Evolutionary conservation across 2,888 invertebrate species (phyloP).

Genomic region (Hypercompe scribonia): DNA sequence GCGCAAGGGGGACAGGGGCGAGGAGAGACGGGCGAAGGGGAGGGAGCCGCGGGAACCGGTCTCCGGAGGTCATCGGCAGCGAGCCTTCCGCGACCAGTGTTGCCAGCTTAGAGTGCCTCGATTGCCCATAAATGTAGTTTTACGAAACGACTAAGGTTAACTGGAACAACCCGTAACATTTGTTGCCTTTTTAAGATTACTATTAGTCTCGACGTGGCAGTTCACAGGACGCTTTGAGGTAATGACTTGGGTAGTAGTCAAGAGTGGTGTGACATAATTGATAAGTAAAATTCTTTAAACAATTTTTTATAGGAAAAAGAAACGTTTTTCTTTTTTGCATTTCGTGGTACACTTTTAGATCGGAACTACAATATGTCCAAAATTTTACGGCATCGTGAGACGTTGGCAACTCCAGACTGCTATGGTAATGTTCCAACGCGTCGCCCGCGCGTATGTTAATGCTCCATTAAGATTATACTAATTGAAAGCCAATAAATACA

Average conservation of each 20-base stretch:
- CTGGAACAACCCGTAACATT: constrained; percentile 69
- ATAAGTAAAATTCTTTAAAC: background rate
- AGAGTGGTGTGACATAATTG: constrained; percentile 27
- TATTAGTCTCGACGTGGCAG: constrained; percentile 57
- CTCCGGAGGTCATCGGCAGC: constrained; percentile 85
- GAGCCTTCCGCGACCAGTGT: constrained; percentile 83
- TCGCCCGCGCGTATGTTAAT: constrained; percentile 84
- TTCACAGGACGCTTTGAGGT: constrained; percentile 54
- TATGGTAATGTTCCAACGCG: constrained; percentile 73
- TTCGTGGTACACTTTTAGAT: background rate
- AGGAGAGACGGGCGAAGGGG: constrained; percentile 51
- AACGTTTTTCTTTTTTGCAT: background rate
- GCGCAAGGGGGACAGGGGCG: constrained; percentile 52
- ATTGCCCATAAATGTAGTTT: constrained; percentile 73
- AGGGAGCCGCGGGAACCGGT: constrained; percentile 79
- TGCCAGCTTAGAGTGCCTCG: constrained; percentile 70
- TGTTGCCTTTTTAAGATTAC: constrained; percentile 62
- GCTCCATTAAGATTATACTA: constrained; percentile 87
- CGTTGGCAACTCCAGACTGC: constrained; percentile 69
- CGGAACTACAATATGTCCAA: constrained; percentile 11
- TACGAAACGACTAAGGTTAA: constrained; percentile 65
- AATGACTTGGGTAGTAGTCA: constrained; percentile 45
- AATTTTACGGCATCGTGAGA: constrained; percentile 22
- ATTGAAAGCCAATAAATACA: constrained; percentile 87
- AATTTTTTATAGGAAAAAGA: background rate